Evolutionary conservation across 2,888 invertebrate genomes (phyloP), one percentile per base, ranked within the genome.

Genomic region (Pogonocherus hispidulus): DNA sequence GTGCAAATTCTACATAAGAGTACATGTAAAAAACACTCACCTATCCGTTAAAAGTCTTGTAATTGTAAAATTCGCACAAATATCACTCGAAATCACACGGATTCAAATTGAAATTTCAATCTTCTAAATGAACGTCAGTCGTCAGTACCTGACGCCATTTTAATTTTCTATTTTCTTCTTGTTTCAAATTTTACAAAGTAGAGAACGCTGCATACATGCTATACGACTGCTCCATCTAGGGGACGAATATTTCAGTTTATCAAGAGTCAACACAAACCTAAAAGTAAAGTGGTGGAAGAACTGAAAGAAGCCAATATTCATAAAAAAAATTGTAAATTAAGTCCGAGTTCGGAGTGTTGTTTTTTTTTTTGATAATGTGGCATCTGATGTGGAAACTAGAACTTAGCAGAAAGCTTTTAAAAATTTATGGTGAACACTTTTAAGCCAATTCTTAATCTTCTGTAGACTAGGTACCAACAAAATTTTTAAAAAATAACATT

Each of bases 1-100:
- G n/a, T 16, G 41, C 22, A 22, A 9, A 60, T 14, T 27, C 47
- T 55, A 66, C n/a, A 54, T 55, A 11, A 2, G 27, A 52, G 6
- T 20, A 41, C 14, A 59, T 44, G 14, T 19, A 59, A 51, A 22
- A 65, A 59, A 52, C 32, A 79, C 84, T 81, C 79, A 85, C 84
- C 84, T 83, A 82, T 82, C 77, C 78, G 81, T 80, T 76, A 77
- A 83, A 84, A 84, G 84, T 83, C 84, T 84, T 84, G 84, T 83
- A 80, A 80, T 81, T 84, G 77, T 80, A 84, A 80, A 84, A 84
- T 84, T 84, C 84, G 84, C 84, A 85, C 84, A 83, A 83, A 85
- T 85, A 85, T 85, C 85, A 85, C 85, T 84, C 80, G 80, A 82
- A 84, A 84, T 66, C 66, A 66, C 66, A 66, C 66, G 60, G 66